phyloP scores from a whole-genome alignment of 2,888 invertebrate species.

The Conomelus anceps region DNA sequence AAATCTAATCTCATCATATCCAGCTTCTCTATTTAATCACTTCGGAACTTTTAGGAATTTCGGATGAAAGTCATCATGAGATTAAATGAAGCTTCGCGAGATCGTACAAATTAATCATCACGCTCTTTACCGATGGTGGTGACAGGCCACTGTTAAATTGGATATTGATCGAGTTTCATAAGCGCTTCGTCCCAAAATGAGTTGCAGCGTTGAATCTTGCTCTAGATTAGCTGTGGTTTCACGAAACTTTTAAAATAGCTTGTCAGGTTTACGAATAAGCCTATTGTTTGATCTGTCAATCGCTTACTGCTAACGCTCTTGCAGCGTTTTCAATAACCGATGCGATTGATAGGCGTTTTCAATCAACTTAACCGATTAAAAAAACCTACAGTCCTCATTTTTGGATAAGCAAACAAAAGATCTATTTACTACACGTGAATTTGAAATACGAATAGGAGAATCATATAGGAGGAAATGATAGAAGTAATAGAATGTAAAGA shows the following conservation, averaged over 20 bases:
- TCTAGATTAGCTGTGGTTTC: background rate
- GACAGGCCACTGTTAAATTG: background rate
- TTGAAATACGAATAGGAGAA: too few relatives aligned
- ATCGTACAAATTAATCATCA: background rate
- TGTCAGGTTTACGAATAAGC: background rate
- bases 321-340: too few relatives aligned
- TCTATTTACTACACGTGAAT: too few relatives aligned
- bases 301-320: background rate
- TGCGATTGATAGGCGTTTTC: background rate
- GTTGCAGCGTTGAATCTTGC: background rate
- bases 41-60: background rate
- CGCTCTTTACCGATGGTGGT: background rate
- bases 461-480: too few relatives aligned
- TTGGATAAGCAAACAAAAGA: too few relatives aligned
- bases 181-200: background rate
- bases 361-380: background rate
- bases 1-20: background rate
- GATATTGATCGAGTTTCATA: background rate
- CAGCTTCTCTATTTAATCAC: background rate
- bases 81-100: background rate
- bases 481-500: too few relatives aligned
- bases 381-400: background rate
- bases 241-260: background rate
- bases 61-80: background rate
- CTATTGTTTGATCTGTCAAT: background rate